These are phyloP conservation scores for Drosophila ambigua DNA, from an alignment of 1,140 invertebrate genomes.

Conservation along the genomic window DNA sequence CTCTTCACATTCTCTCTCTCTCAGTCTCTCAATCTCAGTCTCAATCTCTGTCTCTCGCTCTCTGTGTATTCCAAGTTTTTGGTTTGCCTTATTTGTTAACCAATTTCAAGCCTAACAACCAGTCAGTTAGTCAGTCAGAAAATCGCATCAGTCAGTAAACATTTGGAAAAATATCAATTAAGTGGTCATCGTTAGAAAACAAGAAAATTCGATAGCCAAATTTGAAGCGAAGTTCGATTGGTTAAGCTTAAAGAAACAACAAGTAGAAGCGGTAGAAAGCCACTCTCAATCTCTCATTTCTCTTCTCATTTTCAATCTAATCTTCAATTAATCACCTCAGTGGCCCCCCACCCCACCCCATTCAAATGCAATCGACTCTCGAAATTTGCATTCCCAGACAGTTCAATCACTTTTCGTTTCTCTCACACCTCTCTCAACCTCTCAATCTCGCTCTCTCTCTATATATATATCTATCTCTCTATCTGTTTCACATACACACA, in stretches of 20 bases:
- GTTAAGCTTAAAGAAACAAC: constrained; percentile 9
- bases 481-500: constrained; percentile 37
- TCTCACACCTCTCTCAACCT: constrained; percentile 42
- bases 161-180: constrained; percentile 83
- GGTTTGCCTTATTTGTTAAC: constrained; percentile 17
- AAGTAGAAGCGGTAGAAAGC: constrained; percentile 14
- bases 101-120: constrained; percentile 25
- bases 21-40: not conserved
- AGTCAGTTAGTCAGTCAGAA: constrained; percentile 21
- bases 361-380: constrained; percentile 25
- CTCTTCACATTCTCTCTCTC: constrained; percentile 35
- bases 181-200: constrained; percentile 82
- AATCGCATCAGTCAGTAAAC: constrained; percentile 31
- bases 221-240: constrained; percentile 40
- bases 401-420: constrained; percentile 49
- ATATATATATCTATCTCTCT: constrained; percentile 39
- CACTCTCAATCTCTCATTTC: constrained; percentile 11
- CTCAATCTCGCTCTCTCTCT: constrained; percentile 44
- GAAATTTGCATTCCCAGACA: constrained; percentile 76
- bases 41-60: constrained; percentile 1
- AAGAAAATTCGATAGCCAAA: constrained; percentile 42
- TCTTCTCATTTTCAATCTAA: constrained; percentile 13
- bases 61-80: constrained; percentile 47
- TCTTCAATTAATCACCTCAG: constrained; percentile 50
- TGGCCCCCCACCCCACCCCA: constrained; percentile 25